phyloP scores from a whole-genome alignment of 2,888 invertebrate genomes.

The Exephanes ischioxanthus region DNA sequence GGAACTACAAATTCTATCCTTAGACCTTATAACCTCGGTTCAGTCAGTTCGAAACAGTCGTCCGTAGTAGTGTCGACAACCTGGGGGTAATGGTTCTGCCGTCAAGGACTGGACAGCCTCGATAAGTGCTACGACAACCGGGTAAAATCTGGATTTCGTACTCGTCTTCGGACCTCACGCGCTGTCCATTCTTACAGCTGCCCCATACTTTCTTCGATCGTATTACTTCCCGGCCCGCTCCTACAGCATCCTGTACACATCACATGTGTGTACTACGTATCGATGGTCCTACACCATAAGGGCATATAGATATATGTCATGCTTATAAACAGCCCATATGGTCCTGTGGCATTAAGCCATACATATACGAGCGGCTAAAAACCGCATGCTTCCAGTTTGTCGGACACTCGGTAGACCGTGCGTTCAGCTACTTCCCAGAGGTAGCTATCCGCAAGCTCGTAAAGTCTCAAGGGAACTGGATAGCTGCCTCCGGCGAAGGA shows the following conservation, averaged over 20 bases:
- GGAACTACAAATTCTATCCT: too few relatives aligned
- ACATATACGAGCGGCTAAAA: background rate
- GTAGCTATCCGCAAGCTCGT: slow-evolving; percentile 39
- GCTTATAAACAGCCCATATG: background rate
- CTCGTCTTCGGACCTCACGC: slow-evolving; percentile 13
- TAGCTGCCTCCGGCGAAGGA: slow-evolving; percentile 33
- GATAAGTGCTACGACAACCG: slow-evolving; percentile 16
- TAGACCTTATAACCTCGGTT: background rate
- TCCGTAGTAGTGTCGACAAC: background rate
- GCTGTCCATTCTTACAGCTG: slow-evolving; percentile 26
- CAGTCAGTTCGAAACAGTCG: background rate
- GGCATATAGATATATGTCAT: background rate
- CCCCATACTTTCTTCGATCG: background rate
- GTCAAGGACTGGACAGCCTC: background rate
- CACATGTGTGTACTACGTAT: background rate
- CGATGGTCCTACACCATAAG: background rate
- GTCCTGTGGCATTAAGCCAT: background rate
- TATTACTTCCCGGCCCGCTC: background rate
- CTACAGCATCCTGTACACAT: background rate
- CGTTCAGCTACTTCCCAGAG: slow-evolving; percentile 33
- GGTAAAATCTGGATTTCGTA: slow-evolving; percentile 29
- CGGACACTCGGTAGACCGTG: slow-evolving; percentile 42
- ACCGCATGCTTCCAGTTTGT: slow-evolving; percentile 37
- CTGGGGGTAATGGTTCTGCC: background rate
- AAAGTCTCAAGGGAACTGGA: slow-evolving; percentile 46